Conservation (phyloP, 2,113 vertebrate genomes). For the Probosciger aterrimus region DNA sequence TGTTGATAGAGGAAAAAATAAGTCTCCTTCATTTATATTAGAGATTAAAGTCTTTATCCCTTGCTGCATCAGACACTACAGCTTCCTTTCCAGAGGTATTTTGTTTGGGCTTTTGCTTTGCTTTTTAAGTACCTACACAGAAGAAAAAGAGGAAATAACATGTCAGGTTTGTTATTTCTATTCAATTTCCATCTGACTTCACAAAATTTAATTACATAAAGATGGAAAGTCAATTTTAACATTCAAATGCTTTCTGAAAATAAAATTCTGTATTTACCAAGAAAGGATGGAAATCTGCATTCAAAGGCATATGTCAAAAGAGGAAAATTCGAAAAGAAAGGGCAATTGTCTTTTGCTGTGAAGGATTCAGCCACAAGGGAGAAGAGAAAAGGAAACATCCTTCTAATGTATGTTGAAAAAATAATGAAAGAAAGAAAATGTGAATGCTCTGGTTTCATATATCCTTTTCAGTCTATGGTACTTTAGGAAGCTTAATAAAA, state of each 20-base stretch:
- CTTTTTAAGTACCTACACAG: not conserved
- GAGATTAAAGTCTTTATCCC: not conserved
- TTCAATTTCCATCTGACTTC: not conserved
- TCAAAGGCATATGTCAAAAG: not conserved
- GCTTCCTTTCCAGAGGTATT: not conserved
- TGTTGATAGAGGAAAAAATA: not conserved
- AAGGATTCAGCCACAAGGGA: slow-evolving; percentile 31
- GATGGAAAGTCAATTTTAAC: not conserved
- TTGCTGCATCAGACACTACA: not conserved
- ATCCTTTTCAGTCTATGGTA: not conserved
- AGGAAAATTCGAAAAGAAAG: not conserved
- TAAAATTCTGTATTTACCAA: slow-evolving; percentile 5
- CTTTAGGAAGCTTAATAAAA: not conserved
- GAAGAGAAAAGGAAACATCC: not conserved
- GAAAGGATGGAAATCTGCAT: slow-evolving; percentile 40
- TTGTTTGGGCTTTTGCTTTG: not conserved
- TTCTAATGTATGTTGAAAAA: not conserved
- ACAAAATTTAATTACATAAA: slow-evolving; percentile 24
- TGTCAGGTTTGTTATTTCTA: not conserved
- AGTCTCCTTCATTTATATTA: not conserved
- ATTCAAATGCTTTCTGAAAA: not conserved
- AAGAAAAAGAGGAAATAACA: not conserved
- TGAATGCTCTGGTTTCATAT: not conserved
- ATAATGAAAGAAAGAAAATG: not conserved
- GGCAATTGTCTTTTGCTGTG: not conserved